These are phyloP conservation scores for Fregetta grallaria DNA, from an alignment of 2,113 vertebrate genomes.

Conservation along the genomic window DNA sequence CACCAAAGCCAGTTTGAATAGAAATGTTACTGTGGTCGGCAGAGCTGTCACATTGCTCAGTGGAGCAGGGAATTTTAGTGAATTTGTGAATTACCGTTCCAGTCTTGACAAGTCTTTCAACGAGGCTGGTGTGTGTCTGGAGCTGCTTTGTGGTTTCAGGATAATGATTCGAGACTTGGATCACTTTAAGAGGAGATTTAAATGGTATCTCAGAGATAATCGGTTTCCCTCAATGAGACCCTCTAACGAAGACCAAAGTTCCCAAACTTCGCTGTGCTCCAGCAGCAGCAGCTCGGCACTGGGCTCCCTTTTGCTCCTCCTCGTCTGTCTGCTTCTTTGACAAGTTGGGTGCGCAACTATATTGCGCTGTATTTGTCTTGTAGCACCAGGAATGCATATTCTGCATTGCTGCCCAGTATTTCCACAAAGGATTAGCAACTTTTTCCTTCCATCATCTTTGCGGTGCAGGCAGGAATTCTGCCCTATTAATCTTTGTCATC, in stretches of 20 bases:
- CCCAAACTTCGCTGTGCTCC: background rate
- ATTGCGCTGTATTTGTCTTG: rapidly evolving
- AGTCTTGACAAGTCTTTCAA: constrained; percentile 78
- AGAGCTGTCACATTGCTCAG: constrained; percentile 78
- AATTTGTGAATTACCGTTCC: constrained; percentile 80
- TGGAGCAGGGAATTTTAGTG: constrained; percentile 80
- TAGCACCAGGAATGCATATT: rapidly evolving
- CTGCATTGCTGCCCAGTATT: rapidly evolving
- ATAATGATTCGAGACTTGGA: constrained; percentile 70
- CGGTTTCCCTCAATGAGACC: background rate
- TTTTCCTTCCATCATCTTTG: background rate
- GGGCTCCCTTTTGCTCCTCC: background rate
- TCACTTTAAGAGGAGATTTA: constrained; percentile 58
- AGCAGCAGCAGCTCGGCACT: background rate
- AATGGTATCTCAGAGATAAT: constrained; percentile 34
- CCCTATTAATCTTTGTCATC: background rate
- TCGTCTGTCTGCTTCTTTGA: background rate
- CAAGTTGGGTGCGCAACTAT: background rate
- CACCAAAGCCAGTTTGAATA: constrained; percentile 82
- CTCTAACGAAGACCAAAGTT: background rate
- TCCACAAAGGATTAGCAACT: background rate
- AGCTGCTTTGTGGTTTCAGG: constrained; percentile 63
- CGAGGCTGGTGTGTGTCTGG: constrained; percentile 63
- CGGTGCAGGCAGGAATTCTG: background rate
- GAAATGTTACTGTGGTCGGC: constrained; percentile 79